These are phyloP conservation scores for Achlya flavicornis DNA, from an alignment of 2,888 invertebrate genomes.

Conservation along the genomic window DNA sequence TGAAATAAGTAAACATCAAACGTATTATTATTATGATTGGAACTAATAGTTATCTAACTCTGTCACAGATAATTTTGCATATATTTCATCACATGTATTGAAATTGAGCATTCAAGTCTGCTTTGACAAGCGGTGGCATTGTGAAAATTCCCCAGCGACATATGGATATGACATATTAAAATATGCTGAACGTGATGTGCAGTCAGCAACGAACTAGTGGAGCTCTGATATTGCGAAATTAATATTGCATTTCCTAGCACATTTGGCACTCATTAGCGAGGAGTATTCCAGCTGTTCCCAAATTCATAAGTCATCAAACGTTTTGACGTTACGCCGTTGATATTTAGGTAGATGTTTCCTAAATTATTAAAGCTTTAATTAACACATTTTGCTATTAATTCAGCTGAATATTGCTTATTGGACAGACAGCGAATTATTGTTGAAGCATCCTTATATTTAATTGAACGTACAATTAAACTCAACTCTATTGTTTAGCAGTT, in stretches of 20 bases:
- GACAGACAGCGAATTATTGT: not conserved
- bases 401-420: not conserved
- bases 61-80: not conserved
- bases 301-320: constrained; percentile 39
- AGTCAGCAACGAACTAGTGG: constrained; percentile 22
- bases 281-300: constrained; percentile 31
- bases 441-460: not conserved
- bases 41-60: not conserved
- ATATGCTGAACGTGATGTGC: constrained; percentile 11
- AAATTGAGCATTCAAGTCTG: constrained; percentile 5
- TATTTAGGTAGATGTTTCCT: not conserved
- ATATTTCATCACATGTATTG: constrained; percentile 3
- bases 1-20: too few species aligned
- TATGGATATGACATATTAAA: constrained; percentile 15
- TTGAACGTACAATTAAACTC: not conserved
- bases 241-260: constrained; percentile 38
- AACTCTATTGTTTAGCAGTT: not conserved
- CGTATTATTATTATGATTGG: too few species aligned
- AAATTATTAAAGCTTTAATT: constrained; percentile 2
- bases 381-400: not conserved
- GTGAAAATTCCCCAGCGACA: constrained; percentile 11
- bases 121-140: constrained; percentile 4
- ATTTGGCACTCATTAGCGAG: constrained; percentile 43
- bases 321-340: constrained; percentile 11
- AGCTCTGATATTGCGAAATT: constrained; percentile 33